These are phyloP conservation scores for Cryptocephalus moraei DNA, from an alignment of 2,888 invertebrate species.

Conservation along the genomic window DNA sequence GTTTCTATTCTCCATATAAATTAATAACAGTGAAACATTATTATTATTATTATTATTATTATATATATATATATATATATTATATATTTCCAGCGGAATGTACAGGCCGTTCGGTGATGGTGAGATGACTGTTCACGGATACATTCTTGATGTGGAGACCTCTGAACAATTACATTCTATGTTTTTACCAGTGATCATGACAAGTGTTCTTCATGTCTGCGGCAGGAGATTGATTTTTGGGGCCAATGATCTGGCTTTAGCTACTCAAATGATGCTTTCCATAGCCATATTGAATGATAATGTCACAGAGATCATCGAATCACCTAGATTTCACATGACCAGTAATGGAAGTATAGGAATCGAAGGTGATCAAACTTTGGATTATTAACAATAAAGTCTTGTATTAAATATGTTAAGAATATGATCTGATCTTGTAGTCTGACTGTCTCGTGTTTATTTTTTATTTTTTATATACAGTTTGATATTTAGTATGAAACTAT, in stretches of 20 bases:
- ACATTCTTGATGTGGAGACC: conserved; percentile 39
- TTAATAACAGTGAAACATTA: too few species aligned
- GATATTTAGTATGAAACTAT: too few species aligned
- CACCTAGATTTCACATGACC: conserved; percentile 38
- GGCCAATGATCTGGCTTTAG: conserved; percentile 41
- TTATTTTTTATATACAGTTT: too few species aligned
- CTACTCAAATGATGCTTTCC: conserved; percentile 41
- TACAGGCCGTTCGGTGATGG: conserved; percentile 44
- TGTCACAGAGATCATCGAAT: conserved; percentile 40
- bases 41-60: too few species aligned
- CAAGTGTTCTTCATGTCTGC: conserved; percentile 36
- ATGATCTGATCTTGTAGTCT: too few species aligned
- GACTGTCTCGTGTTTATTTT: too few species aligned
- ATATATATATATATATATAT: too few species aligned
- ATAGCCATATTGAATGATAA: conserved; percentile 39
- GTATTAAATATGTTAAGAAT: too few species aligned
- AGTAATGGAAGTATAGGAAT: conserved; percentile 32
- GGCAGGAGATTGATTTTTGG: conserved; percentile 44
- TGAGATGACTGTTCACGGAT: conserved; percentile 42
- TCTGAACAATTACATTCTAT: conserved; percentile 21
- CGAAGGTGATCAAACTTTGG: conserved; percentile 36
- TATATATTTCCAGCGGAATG: conserved; percentile 47
- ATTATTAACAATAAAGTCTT: too few species aligned
- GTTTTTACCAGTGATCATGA: conserved; percentile 34
- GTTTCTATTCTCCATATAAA: too few species aligned